A percentile compares a stretch with the other conserved stretches of the same genome.
phyloP scores from a whole-genome alignment of 2,888 invertebrate species.

The Pollenia griseotomentosa region DNA sequence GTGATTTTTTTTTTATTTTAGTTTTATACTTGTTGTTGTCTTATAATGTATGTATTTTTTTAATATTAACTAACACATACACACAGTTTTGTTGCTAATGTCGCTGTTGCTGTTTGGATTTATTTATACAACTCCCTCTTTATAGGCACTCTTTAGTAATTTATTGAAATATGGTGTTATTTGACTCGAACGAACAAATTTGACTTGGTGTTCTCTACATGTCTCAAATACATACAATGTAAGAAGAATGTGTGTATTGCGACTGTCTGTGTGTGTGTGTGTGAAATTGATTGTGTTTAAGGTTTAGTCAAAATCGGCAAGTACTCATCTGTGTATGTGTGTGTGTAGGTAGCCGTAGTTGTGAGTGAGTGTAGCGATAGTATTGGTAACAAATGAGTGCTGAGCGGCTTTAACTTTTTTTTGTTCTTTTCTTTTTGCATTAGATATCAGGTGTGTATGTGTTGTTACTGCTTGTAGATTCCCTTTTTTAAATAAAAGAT shows the following conservation, averaged over 20 bases:
- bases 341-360: slow-evolving; percentile 7
- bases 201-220: slow-evolving; percentile 20
- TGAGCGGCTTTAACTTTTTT: background rate
- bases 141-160: slow-evolving; percentile 22
- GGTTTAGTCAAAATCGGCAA: background rate
- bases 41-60: background rate
- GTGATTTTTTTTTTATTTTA: background rate
- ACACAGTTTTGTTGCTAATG: slow-evolving; percentile 50
- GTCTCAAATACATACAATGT: background rate
- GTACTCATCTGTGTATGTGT: slow-evolving; percentile 16
- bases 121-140: slow-evolving; percentile 21
- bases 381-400: slow-evolving; percentile 20
- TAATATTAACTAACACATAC: background rate
- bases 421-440: background rate
- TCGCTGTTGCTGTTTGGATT: slow-evolving; percentile 46
- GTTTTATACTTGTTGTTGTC: background rate
- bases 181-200: background rate
- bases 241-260: no score
- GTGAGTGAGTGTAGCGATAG: slow-evolving; percentile 12
- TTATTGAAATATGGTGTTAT: slow-evolving; percentile 26
- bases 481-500: slow-evolving; percentile 1
- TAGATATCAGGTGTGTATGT: slow-evolving; percentile 3
- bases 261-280: background rate
- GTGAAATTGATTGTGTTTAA: slow-evolving; percentile 27
- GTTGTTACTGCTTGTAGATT: background rate